Base-by-base conservation (phyloP, 2,797 vertebrate genomes). In the Lithobates pipiens region DNA sequence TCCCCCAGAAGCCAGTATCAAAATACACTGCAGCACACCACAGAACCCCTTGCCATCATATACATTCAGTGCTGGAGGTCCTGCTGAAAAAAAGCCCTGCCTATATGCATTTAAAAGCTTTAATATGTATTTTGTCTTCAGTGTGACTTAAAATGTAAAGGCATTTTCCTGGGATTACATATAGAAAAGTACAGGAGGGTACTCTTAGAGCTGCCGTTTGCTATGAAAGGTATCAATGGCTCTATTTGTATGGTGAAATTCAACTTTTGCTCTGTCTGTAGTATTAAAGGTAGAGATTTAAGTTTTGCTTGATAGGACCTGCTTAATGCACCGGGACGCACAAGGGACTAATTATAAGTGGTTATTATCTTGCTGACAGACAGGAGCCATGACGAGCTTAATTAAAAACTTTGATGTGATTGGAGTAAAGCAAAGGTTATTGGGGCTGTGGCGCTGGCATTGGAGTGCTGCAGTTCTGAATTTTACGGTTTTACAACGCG, bases 351-450 rank as follows among this genome's bases (percentile, higher is more conserved):
- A 78, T 84, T 68, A 13, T 25, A 42, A 69, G 50, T 69, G n/a
- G 72, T 80, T 61, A 76, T 32, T 81, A 34, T 39, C 10, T 63
- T 34, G 5, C 67, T 80, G 46, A 18, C 34, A 54, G 61, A 61
- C 63, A 32, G 29, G 25, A 65, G n/a, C n/a, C 78, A 32, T 23
- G 73, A 76, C 16, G n/a, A 71, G 61, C 29, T 84, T 77, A 72
- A 84, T 77, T 77, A 84, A 77, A 77, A 77, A 21, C 50, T 67
- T 63, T 5, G 10, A 32, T 27, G 36, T 65, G 27, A 69, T n/a
- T 23, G 77, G 50, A n/a, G 27, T 25, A 25, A 25, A 65, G 29
- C 67, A 78, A 65, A 86, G 80, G 85, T 83, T 86, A 78, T 32
- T n/a, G 3, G 67, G 25, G 67, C 65, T 44, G 67, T 34, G 23